phyloP scores from a whole-genome alignment of 2,113 vertebrate species.

The Urocolius indicus region DNA sequence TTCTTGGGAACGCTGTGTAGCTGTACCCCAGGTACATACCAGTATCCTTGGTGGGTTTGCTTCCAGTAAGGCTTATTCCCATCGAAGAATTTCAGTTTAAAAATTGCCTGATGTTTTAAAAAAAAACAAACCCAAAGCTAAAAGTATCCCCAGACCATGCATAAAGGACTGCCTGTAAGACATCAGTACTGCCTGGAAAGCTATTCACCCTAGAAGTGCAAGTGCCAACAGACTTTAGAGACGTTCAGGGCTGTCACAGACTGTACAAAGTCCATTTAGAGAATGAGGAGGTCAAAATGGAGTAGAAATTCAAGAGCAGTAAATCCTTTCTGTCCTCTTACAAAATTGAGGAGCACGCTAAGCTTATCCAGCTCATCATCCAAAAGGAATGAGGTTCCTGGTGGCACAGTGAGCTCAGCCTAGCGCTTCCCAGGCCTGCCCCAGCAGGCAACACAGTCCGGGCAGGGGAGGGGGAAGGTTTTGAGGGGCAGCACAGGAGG shows the following conservation, averaged over 20 bases:
- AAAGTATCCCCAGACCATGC: background rate
- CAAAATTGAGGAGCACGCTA: background rate
- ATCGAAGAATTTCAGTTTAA: background rate
- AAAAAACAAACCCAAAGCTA: too few species aligned
- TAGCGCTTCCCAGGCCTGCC: background rate
- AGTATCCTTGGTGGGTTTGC: background rate
- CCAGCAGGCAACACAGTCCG: accelerated
- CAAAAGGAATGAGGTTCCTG: conserved; percentile 16
- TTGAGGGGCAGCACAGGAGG: background rate
- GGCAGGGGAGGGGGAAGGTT: background rate
- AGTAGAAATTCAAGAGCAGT: conserved; percentile 27
- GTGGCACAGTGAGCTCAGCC: background rate
- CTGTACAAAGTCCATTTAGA: background rate
- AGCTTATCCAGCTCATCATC: conserved; percentile 30
- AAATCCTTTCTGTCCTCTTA: background rate
- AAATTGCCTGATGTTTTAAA: background rate
- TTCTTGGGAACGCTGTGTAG: background rate
- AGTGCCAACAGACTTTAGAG: background rate
- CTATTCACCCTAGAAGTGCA: background rate
- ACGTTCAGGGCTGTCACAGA: accelerated
- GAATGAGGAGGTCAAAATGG: background rate
- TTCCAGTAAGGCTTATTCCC: background rate
- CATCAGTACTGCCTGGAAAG: background rate
- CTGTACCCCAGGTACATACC: background rate
- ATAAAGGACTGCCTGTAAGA: background rate